Evolutionary conservation across 2,797 vertebrate genomes (phyloP), one percentile per base, ranked within the genome.

Genomic region (Eulemur mongoz): DNA sequence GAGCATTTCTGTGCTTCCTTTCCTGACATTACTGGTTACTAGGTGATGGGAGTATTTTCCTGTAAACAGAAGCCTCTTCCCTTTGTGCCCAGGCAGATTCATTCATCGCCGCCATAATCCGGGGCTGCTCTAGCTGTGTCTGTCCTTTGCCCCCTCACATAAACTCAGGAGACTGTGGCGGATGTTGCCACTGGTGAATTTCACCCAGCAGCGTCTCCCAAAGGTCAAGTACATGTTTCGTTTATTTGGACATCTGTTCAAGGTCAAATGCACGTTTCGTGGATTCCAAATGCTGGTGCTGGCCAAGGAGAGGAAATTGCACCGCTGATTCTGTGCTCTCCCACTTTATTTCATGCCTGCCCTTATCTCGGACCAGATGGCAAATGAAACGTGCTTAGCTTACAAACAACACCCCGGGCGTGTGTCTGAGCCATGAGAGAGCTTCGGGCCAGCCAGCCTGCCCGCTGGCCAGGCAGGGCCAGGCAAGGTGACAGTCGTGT

Each of bases 11-110:
- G 94, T 95, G 93, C 98, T 98, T 97, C 97, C 98, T 98, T 98
- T 98, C 98, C 98, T 97, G 98, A 97, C 96, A 88, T 97, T 63
- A 95, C 98, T 98, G 97, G 98, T 98, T 99, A 98, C 99, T 89
- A 98, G 98, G 98, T 95, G 97, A 98, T 98, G 4, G 0, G 96
- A 97, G 30, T 54, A 91, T 98, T 98, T 98, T 96, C 38, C 97
- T 96, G 98, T 98, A 98, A 99, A 99, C 98, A 98, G 80, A 92
- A 76, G 43, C 95, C 97, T 98, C 97, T 95, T 98, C 96, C 96
- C 95, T 3, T 65, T 8, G 93, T 96, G 91, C 96, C 97, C 90
- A 1, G 98, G 94, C 97, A 94, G 92, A 88, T 97, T 96, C 97
- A 98, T 83, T 93, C 96, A 69, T 84, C 0, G 25, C 7, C 96